Percentiles rank a stretch among this genome's conserved stretches.
These are phyloP conservation scores for Camarhynchus parvulus DNA, from an alignment of 2,113 vertebrate genomes.

Conservation along the genomic window DNA sequence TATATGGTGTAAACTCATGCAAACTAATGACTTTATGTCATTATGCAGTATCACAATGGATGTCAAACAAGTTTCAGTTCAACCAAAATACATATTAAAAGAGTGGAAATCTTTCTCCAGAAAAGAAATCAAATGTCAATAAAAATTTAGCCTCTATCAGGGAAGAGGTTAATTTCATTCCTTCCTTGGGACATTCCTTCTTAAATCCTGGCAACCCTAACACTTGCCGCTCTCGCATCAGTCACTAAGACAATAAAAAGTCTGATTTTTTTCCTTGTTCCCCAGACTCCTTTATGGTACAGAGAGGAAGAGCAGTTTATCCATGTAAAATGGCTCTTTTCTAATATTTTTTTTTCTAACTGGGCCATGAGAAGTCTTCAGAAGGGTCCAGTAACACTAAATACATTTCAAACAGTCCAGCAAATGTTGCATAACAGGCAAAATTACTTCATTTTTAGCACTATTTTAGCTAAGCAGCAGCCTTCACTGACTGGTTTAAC, in stretches of 20 bases:
- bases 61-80: neutral
- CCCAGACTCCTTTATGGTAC: neutral
- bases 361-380: neutral
- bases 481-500: neutral
- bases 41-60: neutral
- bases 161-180: neutral
- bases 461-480: neutral
- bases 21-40: neutral
- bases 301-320: neutral
- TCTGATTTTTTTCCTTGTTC: neutral
- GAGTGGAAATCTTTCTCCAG: neutral
- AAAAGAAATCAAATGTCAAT: neutral
- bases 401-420: neutral
- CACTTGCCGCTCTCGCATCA: neutral
- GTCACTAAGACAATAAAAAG: neutral
- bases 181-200: neutral
- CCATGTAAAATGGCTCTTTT: neutral
- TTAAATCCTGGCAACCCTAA: neutral
- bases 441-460: neutral
- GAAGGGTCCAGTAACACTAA: neutral
- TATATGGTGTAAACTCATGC: neutral
- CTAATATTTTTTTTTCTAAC: neutral
- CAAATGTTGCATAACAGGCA: neutral
- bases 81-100: neutral
- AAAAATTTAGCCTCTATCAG: neutral